A percentile compares a stretch with the other conserved stretches of the same genome.
phyloP scores from a whole-genome alignment of 2,797 vertebrate species.

The Micropoecilia bifurca region DNA sequence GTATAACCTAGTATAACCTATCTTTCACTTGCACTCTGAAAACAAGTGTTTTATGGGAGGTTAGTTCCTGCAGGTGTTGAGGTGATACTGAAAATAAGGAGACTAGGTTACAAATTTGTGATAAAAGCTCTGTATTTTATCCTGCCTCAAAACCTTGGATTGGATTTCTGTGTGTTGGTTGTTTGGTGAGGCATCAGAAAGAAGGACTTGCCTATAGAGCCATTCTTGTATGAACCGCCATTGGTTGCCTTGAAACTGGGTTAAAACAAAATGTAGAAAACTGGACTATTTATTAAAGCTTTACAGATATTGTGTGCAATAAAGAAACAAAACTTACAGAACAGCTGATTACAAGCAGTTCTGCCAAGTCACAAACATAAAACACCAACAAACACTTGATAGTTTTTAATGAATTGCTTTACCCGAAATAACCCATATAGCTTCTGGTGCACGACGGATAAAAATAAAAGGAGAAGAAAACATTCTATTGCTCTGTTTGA shows the following conservation, averaged over 20 bases:
- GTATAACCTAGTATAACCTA: too few species aligned
- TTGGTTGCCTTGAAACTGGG: not conserved
- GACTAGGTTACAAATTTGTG: not conserved
- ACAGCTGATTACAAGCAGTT: not conserved
- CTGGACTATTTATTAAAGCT: not conserved
- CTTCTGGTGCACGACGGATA: not conserved
- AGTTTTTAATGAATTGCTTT: not conserved
- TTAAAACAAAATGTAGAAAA: not conserved
- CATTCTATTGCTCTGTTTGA: conserved; percentile 16
- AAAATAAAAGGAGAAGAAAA: not conserved
- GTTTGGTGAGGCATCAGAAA: not conserved
- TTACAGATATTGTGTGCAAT: not conserved
- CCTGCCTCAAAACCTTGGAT: not conserved
- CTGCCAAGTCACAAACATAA: not conserved
- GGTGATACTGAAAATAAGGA: not conserved
- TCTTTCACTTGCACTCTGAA: not conserved
- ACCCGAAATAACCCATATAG: not conserved
- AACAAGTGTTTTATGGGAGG: not conserved
- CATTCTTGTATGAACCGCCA: not conserved
- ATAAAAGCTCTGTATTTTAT: not conserved
- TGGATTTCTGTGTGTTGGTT: not conserved
- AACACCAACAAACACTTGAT: not conserved
- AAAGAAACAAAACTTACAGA: not conserved
- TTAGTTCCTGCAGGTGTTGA: not conserved
- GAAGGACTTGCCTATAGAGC: not conserved